Percentiles rank a stretch among this genome's conserved stretches.
phyloP scores from a whole-genome alignment of 2,797 vertebrate species.

The Sternarchorhynchus goeldii region DNA sequence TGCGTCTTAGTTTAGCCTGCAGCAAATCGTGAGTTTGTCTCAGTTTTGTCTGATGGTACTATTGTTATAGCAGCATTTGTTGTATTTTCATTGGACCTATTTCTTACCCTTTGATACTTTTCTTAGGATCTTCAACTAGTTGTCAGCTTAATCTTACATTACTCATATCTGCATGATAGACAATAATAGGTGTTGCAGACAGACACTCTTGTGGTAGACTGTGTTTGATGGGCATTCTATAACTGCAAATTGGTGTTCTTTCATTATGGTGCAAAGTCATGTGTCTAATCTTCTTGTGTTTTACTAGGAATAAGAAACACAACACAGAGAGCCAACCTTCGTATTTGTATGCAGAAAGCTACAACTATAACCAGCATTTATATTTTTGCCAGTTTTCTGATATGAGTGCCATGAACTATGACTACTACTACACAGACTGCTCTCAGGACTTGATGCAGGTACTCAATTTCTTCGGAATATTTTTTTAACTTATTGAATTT shows the following conservation, averaged over 20 bases:
- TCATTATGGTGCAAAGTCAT: background rate
- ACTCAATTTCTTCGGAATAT: background rate
- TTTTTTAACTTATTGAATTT: background rate
- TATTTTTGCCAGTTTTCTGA: conserved; percentile 64
- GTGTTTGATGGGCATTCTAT: too few relatives aligned
- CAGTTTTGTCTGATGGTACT: background rate
- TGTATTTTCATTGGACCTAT: too few relatives aligned
- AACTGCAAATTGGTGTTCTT: background rate
- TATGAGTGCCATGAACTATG: conserved; percentile 78
- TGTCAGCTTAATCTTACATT: too few relatives aligned
- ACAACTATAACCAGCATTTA: conserved; percentile 74
- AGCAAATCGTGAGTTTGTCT: conserved; percentile 84
- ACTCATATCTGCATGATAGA: too few relatives aligned
- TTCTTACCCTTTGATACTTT: too few relatives aligned
- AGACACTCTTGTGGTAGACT: too few relatives aligned
- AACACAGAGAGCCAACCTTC: conserved; percentile 67
- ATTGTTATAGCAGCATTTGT: background rate
- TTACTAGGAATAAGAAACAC: conserved; percentile 66
- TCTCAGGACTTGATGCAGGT: conserved; percentile 25
- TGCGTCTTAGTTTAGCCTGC: conserved; percentile 87
- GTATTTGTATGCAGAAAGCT: conserved; percentile 71
- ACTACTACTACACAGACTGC: conserved; percentile 70
- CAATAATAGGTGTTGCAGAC: too few relatives aligned
- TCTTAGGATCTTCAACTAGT: too few relatives aligned
- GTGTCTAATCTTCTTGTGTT: conserved; percentile 14